A percentile compares a stretch with the other conserved stretches of the same genome.
phyloP scores from a whole-genome alignment of 2,797 vertebrate species.

The Halcyon chelicuti region DNA sequence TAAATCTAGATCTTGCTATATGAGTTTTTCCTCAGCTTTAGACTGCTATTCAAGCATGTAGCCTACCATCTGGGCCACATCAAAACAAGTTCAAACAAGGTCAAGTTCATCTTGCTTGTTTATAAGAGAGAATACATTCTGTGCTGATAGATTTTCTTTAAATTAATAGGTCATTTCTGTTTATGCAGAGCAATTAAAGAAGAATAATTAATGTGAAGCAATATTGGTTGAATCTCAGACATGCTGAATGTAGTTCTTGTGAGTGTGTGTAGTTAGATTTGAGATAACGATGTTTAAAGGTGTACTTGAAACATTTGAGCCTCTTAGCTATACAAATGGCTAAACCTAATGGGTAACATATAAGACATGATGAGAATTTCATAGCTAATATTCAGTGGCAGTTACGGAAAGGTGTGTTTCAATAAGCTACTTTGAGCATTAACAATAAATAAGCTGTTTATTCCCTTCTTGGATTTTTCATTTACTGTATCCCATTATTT shows the following conservation, averaged over 20 bases:
- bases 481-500: slow-evolving; percentile 63
- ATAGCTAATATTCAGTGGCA: slow-evolving; percentile 49
- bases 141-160: slow-evolving; percentile 82
- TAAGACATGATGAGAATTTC: slow-evolving; percentile 42
- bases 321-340: slow-evolving; percentile 32
- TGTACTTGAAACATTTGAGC: neutral
- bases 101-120: slow-evolving; percentile 91
- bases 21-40: slow-evolving; percentile 93
- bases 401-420: slow-evolving; percentile 34
- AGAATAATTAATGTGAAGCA: slow-evolving; percentile 79
- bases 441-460: slow-evolving; percentile 61
- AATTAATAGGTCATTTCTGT: slow-evolving; percentile 83
- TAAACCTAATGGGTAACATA: slow-evolving; percentile 40
- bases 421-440: slow-evolving; percentile 32
- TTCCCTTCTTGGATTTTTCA: slow-evolving; percentile 53
- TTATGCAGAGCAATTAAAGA: slow-evolving; percentile 80
- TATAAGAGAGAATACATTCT: slow-evolving; percentile 80
- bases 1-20: slow-evolving; percentile 95
- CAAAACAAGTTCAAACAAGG: slow-evolving; percentile 92
- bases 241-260: slow-evolving; percentile 55
- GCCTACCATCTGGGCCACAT: slow-evolving; percentile 97
- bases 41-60: slow-evolving; percentile 97
- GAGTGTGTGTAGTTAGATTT: neutral
- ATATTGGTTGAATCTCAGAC: slow-evolving; percentile 61
- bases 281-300: slow-evolving; percentile 28